Percentiles rank a stretch among this genome's conserved stretches.
Conservation (phyloP, 2,888 invertebrate genomes). For the Punctoribates punctum region DNA sequence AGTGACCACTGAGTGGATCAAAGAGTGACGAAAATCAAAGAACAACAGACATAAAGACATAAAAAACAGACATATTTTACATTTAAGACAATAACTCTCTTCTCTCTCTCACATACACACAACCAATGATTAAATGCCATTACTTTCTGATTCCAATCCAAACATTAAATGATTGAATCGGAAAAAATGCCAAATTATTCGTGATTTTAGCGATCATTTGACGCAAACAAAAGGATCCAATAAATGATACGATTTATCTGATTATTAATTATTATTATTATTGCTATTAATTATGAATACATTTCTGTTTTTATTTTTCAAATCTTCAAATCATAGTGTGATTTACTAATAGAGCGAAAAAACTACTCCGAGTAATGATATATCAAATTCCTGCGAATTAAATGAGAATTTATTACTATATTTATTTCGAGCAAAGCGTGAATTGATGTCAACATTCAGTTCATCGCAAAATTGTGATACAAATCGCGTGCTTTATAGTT, state of each 20-base stretch:
- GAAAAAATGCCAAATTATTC: conserved; percentile 32
- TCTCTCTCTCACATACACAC: neutral
- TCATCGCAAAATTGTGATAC: conserved; percentile 30
- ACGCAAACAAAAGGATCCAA: conserved; percentile 32
- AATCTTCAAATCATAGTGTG: conserved; percentile 20
- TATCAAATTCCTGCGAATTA: conserved; percentile 36
- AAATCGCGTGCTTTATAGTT: conserved; percentile 25
- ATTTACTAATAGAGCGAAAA: conserved; percentile 27
- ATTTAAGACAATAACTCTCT: neutral
- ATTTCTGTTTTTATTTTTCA: conserved; percentile 20
- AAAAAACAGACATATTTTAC: neutral
- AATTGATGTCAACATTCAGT: neutral
- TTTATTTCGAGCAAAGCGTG: conserved; percentile 33
- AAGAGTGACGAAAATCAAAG: neutral
- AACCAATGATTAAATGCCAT: conserved; percentile 36
- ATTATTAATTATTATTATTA: conserved; percentile 13
- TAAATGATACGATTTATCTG: conserved; percentile 34
- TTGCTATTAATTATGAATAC: conserved; percentile 9
- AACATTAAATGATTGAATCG: conserved; percentile 15
- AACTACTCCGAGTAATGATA: conserved; percentile 16
- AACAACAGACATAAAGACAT: conserved; percentile 11
- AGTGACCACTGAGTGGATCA: neutral
- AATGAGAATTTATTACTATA: conserved; percentile 25
- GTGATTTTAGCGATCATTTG: conserved; percentile 29
- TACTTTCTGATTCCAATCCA: conserved; percentile 27